phyloP scores from a whole-genome alignment of 2,797 vertebrate genomes.

The Gorsachius magnificus region DNA sequence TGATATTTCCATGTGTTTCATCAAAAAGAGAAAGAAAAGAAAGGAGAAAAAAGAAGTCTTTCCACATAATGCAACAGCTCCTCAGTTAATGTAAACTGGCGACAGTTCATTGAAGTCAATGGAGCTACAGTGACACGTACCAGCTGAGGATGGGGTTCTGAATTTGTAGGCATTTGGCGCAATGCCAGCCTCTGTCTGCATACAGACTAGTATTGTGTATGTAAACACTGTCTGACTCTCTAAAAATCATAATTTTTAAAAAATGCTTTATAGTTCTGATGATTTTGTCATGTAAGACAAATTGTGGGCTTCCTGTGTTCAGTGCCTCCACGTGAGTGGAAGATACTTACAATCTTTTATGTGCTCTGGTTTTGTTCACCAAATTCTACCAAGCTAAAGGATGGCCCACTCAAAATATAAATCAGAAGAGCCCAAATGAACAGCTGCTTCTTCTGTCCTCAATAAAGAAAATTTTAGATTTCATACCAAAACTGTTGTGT shows the following conservation, averaged over 20 bases:
- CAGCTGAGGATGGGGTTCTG: conserved; percentile 45
- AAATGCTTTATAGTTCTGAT: conserved; percentile 30
- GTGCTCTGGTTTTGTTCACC: conserved; percentile 16
- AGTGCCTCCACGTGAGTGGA: conserved; percentile 17
- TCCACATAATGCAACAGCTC: conserved; percentile 36
- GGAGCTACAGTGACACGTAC: conserved; percentile 5
- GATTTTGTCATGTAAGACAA: conserved; percentile 57
- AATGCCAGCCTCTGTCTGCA: conserved; percentile 45
- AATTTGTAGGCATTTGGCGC: conserved; percentile 32
- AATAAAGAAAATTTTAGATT: neutral
- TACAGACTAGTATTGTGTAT: conserved; percentile 52
- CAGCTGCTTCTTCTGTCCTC: neutral
- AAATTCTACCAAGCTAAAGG: conserved; percentile 9
- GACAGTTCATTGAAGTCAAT: conserved; percentile 34
- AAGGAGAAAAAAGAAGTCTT: neutral
- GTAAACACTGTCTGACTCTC: conserved; percentile 62
- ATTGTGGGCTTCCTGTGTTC: conserved; percentile 48
- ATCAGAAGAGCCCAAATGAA: neutral
- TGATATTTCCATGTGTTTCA: conserved; percentile 20
- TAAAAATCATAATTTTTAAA: conserved; percentile 31
- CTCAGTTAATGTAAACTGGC: conserved; percentile 39
- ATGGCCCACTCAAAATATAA: neutral
- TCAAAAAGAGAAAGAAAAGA: neutral
- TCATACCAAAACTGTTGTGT: neutral
- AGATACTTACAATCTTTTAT: neutral